Evolutionary conservation across 2,888 invertebrate species (phyloP).

Genomic region (Apotomis turbidana): DNA sequence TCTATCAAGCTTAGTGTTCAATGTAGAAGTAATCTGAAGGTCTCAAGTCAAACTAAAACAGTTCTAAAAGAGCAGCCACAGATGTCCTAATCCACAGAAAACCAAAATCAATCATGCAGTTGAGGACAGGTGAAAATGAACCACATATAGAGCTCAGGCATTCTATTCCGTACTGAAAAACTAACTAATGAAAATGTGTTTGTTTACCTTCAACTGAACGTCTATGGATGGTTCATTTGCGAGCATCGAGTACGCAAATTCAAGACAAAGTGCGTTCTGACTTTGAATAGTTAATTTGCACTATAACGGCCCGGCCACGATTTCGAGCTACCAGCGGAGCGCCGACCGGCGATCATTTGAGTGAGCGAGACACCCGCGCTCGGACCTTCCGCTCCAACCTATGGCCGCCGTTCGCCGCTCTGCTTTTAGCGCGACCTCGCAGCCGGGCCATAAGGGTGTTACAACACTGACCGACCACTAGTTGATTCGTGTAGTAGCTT

Average conservation of each 20-base stretch:
- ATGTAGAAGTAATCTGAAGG: conserved; percentile 42
- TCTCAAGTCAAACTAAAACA: conserved; percentile 52
- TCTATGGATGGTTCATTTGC: conserved; percentile 28
- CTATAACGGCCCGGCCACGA: too few relatives aligned
- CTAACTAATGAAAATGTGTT: conserved; percentile 15
- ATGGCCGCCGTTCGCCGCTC: too few relatives aligned
- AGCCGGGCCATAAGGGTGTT: too few relatives aligned
- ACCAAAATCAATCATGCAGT: conserved; percentile 71
- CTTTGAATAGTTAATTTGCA: background rate
- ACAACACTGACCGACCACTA: too few relatives aligned
- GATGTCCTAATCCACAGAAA: conserved; percentile 60
- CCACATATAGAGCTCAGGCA: conserved; percentile 53
- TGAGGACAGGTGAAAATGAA: conserved; percentile 56
- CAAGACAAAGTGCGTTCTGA: conserved; percentile 15
- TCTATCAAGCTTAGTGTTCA: conserved; percentile 45
- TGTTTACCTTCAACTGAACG: conserved; percentile 8
- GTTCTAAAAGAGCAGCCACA: conserved; percentile 69
- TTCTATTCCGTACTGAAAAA: background rate
- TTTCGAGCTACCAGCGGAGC: too few relatives aligned
- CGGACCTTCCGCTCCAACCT: too few relatives aligned
- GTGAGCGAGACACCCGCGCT: too few relatives aligned
- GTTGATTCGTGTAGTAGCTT: too few relatives aligned
- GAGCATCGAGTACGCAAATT: conserved; percentile 14
- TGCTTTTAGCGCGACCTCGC: too few relatives aligned
- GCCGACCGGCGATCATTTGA: too few relatives aligned